A percentile compares a stretch with the other conserved stretches of the same genome.
Conservation (phyloP, 2,113 vertebrate genomes). For the Callopanchax toddi region DNA sequence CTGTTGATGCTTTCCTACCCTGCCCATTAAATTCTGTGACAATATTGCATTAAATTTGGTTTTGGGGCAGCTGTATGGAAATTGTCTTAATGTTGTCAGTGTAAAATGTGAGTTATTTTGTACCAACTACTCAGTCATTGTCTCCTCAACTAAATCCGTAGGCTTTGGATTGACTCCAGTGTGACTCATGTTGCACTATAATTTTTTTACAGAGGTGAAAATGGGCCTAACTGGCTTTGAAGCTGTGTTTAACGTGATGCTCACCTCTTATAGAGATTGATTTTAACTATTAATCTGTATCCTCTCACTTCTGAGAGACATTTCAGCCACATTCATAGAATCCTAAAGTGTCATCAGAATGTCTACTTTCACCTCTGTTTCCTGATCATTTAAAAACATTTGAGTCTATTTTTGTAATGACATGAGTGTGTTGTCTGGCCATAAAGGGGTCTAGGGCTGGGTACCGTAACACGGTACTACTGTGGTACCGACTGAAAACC, state of each 20-base stretch:
- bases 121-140: too few species aligned
- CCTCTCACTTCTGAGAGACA: background rate
- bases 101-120: conserved; percentile 19
- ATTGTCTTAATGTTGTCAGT: conserved; percentile 29
- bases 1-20: conserved; percentile 31
- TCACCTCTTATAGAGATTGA: too few species aligned
- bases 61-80: conserved; percentile 37
- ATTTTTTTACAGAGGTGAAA: conserved; percentile 49
- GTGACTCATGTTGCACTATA: conserved; percentile 44
- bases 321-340: background rate
- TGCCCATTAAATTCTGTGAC: background rate
- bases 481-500: too few species aligned
- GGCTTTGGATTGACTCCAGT: background rate
- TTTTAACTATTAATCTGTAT: background rate
- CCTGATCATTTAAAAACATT: conserved; percentile 42
- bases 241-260: background rate
- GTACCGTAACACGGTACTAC: too few species aligned
- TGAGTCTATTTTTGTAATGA: conserved; percentile 26
- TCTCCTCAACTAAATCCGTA: too few species aligned
- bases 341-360: background rate
- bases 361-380: background rate
- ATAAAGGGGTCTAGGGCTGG: too few species aligned
- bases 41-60: background rate
- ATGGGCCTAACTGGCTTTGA: background rate
- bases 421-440: conserved; percentile 43